Conservation (phyloP, 2,113 vertebrate species). For the Platichthys stellatus region DNA sequence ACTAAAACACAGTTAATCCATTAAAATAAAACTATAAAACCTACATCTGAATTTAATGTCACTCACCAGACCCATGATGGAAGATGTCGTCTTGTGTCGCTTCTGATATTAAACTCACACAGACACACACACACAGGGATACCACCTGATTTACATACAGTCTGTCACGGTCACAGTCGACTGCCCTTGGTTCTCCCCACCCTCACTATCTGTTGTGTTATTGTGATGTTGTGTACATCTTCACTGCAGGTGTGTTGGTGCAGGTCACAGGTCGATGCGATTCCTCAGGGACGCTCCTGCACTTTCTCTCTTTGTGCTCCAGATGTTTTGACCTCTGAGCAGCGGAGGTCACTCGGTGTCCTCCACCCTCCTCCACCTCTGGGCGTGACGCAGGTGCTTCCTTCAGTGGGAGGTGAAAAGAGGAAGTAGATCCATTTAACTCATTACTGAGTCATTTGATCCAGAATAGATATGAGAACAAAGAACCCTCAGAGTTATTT, state of each 20-base stretch:
- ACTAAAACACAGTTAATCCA: too few species aligned
- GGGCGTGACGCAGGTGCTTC: constrained; percentile 66
- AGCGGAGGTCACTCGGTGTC: fast-evolving
- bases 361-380: not conserved
- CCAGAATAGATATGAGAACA: not conserved
- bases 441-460: not conserved
- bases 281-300: constrained; percentile 3
- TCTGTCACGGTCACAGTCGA: constrained; percentile 28
- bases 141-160: constrained; percentile 55
- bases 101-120: constrained; percentile 18
- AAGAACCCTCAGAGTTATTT: too few species aligned
- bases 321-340: fast-evolving
- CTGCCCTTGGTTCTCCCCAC: not conserved
- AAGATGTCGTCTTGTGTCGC: not conserved
- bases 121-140: constrained; percentile 12
- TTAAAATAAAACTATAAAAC: not conserved
- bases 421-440: constrained; percentile 47
- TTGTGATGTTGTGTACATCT: not conserved
- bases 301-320: not conserved
- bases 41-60: not conserved
- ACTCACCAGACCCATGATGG: constrained; percentile 64
- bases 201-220: not conserved
- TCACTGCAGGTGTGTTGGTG: not conserved
- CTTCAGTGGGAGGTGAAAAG: constrained; percentile 48
- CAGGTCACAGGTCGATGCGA: not conserved